Conservation (phyloP, 2,888 invertebrate species). For the Subacronicta megacephala region DNA sequence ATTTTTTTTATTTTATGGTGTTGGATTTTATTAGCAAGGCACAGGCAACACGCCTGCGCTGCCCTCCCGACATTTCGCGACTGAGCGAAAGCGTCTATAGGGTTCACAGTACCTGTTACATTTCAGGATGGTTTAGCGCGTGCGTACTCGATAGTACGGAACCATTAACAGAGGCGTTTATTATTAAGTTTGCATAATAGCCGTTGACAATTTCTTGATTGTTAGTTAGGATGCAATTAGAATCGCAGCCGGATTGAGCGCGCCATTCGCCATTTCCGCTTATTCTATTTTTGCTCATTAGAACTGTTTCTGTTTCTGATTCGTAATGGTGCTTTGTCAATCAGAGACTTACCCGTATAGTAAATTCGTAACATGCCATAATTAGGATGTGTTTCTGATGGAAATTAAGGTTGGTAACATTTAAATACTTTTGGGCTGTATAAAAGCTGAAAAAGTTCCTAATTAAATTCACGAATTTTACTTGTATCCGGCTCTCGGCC, state of each 20-base stretch:
- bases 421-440: too few relatives aligned
- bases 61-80: slow-evolving; percentile 73
- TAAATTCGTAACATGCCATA: too few relatives aligned
- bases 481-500: too few relatives aligned
- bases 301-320: slow-evolving; percentile 25
- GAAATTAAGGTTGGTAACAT: too few relatives aligned
- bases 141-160: slow-evolving; percentile 69
- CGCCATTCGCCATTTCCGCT: slow-evolving; percentile 38
- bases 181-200: slow-evolving; percentile 70
- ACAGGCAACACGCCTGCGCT: slow-evolving; percentile 78
- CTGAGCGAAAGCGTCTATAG: slow-evolving; percentile 72
- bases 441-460: too few relatives aligned
- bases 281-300: slow-evolving; percentile 33
- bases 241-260: slow-evolving; percentile 32
- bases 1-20: slow-evolving; percentile 59
- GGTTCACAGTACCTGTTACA: slow-evolving; percentile 76
- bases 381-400: too few relatives aligned
- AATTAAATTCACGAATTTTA: too few relatives aligned
- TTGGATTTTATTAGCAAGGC: slow-evolving; percentile 50
- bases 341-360: slow-evolving; percentile 28
- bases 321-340: slow-evolving; percentile 42
- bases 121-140: slow-evolving; percentile 70
- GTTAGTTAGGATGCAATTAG: slow-evolving; percentile 59
- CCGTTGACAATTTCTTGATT: slow-evolving; percentile 60
- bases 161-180: slow-evolving; percentile 61